phyloP scores from a whole-genome alignment of 2,113 vertebrate genomes.

The Merops nubicus region DNA sequence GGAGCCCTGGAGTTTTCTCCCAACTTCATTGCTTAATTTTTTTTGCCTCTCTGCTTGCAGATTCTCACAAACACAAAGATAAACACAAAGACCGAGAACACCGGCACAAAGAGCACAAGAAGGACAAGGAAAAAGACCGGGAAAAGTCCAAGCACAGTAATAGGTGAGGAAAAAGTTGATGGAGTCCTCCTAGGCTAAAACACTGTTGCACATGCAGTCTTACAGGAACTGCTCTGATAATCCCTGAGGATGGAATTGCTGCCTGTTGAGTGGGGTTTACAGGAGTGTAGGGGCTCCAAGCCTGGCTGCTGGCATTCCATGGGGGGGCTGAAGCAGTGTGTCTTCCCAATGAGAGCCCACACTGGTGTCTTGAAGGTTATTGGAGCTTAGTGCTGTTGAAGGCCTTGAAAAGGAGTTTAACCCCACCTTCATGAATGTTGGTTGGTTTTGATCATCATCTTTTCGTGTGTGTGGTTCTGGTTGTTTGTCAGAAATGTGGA shows the following conservation, averaged over 20 bases:
- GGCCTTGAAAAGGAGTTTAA: not conserved
- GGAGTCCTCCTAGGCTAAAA: not conserved
- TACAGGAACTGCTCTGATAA: not conserved
- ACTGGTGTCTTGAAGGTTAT: not conserved
- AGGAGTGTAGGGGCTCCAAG: not conserved
- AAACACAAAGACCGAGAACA: slow-evolving; percentile 97
- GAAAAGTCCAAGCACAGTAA: slow-evolving; percentile 92
- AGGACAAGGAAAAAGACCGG: slow-evolving; percentile 91
- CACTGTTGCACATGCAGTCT: not conserved
- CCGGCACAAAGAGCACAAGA: slow-evolving; percentile 96
- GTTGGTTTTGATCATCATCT: not conserved
- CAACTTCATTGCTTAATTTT: slow-evolving; percentile 10
- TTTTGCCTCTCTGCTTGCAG: slow-evolving; percentile 77
- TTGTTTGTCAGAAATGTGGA: not conserved
- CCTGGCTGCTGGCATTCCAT: not conserved
- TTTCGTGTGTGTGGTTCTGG: not conserved
- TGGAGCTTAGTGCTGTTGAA: not conserved
- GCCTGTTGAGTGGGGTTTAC: not conserved
- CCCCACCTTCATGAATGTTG: not conserved
- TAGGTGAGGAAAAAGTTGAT: slow-evolving; percentile 79
- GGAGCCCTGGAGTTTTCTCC: slow-evolving; percentile 15
- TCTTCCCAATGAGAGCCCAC: not conserved
- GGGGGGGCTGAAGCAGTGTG: not conserved
- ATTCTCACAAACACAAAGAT: slow-evolving; percentile 96
- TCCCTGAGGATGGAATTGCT: not conserved